These are phyloP conservation scores for Cephalopholis sonnerati DNA, from an alignment of 2,113 vertebrate genomes.

Conservation along the genomic window DNA sequence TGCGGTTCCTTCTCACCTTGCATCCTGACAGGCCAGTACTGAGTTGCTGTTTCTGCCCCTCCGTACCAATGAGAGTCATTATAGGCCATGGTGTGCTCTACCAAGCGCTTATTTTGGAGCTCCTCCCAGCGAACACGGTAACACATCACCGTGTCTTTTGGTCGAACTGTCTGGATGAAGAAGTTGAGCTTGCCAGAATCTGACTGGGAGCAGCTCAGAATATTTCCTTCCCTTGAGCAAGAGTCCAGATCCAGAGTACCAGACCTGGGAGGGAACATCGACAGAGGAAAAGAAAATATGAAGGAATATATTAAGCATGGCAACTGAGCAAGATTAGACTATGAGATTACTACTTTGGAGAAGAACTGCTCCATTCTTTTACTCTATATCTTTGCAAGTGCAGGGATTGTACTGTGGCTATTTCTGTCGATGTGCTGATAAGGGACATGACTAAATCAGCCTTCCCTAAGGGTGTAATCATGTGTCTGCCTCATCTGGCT, in stretches of 20 bases:
- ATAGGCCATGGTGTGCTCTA: slow-evolving; percentile 94
- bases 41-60: slow-evolving; percentile 91
- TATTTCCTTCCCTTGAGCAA: slow-evolving; percentile 88
- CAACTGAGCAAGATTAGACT: neutral
- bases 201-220: slow-evolving; percentile 88
- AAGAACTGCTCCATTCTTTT: neutral
- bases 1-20: slow-evolving; percentile 89
- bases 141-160: slow-evolving; percentile 94
- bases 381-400: neutral
- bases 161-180: slow-evolving; percentile 92
- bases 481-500: slow-evolving; percentile 47
- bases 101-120: slow-evolving; percentile 75
- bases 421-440: slow-evolving; percentile 36
- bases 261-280: slow-evolving; percentile 75
- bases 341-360: neutral
- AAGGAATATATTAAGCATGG: neutral
- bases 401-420: slow-evolving; percentile 12
- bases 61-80: slow-evolving; percentile 95
- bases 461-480: slow-evolving; percentile 61
- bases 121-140: slow-evolving; percentile 97
- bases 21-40: slow-evolving; percentile 94
- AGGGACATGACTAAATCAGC: slow-evolving; percentile 45
- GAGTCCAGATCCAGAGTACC: slow-evolving; percentile 92
- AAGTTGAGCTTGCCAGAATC: slow-evolving; percentile 89
- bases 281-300: slow-evolving; percentile 8